Evolutionary conservation across 2,888 invertebrate genomes (phyloP).

Genomic region (Iphiclides podalirius): DNA sequence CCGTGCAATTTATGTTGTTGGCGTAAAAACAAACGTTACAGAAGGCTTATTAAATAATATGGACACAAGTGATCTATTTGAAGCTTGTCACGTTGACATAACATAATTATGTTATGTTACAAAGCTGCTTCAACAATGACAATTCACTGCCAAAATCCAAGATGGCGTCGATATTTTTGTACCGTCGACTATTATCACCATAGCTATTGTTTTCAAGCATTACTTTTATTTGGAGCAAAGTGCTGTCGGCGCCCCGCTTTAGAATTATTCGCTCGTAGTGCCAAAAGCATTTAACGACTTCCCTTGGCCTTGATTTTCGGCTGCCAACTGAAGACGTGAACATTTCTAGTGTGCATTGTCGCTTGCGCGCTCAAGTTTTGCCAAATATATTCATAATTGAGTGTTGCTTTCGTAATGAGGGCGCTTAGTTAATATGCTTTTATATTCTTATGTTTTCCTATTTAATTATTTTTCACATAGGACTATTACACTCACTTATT

Average conservation of each 20-base stretch:
- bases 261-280: constrained; percentile 23
- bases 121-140: constrained; percentile 2
- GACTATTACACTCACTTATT: too few species aligned
- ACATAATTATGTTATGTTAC: neutral
- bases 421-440: too few species aligned
- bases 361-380: too few species aligned
- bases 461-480: too few species aligned
- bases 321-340: constrained; percentile 8
- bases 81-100: constrained; percentile 5
- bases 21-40: too few species aligned
- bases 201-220: constrained; percentile 28
- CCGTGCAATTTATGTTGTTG: too few species aligned
- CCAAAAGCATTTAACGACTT: constrained; percentile 27
- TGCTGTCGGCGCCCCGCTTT: neutral
- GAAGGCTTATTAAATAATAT: too few species aligned
- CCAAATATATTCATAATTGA: too few species aligned
- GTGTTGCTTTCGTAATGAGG: too few species aligned
- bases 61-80: neutral
- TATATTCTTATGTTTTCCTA: too few species aligned
- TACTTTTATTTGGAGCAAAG: constrained; percentile 22
- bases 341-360: too few species aligned
- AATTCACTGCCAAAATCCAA: constrained; percentile 21
- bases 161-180: constrained; percentile 19
- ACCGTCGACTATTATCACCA: constrained; percentile 4
- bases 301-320: constrained; percentile 23